A percentile compares a stretch with the other conserved stretches of the same genome.
These are phyloP conservation scores for Ferdinandea cuprea DNA, from an alignment of 2,888 invertebrate genomes.

Conservation along the genomic window DNA sequence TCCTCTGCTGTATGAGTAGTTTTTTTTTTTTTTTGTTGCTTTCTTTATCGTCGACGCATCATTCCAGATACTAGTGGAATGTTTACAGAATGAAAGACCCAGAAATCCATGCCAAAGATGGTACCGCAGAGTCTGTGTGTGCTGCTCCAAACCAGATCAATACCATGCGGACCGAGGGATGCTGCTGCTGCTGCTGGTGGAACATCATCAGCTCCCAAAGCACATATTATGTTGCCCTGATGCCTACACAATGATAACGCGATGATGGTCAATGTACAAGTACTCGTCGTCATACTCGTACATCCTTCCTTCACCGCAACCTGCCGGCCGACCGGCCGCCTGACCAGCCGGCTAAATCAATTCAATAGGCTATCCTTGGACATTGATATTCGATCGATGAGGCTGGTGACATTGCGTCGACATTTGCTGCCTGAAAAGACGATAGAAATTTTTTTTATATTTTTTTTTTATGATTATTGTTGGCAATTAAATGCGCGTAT, in stretches of 20 bases:
- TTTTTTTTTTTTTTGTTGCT: slow-evolving; percentile 12
- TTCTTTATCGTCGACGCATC: slow-evolving; percentile 1
- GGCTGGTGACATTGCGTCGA: slow-evolving; percentile 65
- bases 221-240: slow-evolving; percentile 32
- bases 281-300: slow-evolving; percentile 1
- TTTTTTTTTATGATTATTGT: slow-evolving; percentile 74
- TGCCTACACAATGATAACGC: slow-evolving; percentile 49
- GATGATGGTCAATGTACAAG: slow-evolving; percentile 21
- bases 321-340: too few relatives aligned
- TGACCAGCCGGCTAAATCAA: neutral
- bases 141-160: slow-evolving; percentile 60
- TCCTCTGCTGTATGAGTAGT: slow-evolving; percentile 7
- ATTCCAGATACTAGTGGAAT: slow-evolving; percentile 67
- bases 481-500: slow-evolving; percentile 71
- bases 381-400: slow-evolving; percentile 71
- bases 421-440: slow-evolving; percentile 25
- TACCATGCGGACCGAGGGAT: neutral
- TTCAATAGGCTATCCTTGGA: slow-evolving; percentile 42
- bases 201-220: slow-evolving; percentile 2
- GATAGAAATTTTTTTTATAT: slow-evolving; percentile 66
- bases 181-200: neutral
- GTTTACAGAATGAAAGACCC: slow-evolving; percentile 65
- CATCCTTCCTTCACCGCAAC: slow-evolving; percentile 18
- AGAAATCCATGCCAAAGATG: slow-evolving; percentile 71
- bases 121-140: slow-evolving; percentile 72